Evolutionary conservation across 2,797 vertebrate species (phyloP).

Genomic region (Rhabdophis nuchalis): DNA sequence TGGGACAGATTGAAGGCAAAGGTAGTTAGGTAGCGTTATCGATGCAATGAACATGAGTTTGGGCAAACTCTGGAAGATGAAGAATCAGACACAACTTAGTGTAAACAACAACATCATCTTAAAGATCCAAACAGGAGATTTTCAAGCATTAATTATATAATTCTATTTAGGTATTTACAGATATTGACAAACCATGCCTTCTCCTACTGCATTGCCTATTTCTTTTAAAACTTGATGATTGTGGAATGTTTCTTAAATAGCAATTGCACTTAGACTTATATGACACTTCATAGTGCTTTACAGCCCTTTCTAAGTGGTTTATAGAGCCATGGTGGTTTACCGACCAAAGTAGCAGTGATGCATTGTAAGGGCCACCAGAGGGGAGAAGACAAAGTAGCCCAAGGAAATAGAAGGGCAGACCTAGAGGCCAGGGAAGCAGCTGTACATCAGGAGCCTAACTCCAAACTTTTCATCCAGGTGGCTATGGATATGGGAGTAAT

Average conservation of each 20-base stretch:
- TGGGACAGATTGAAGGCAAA: not conserved
- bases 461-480: too few relatives aligned
- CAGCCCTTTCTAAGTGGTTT: not conserved
- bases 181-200: not conserved
- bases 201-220: not conserved
- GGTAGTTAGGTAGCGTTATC: not conserved
- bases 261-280: not conserved
- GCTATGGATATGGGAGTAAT: too few relatives aligned
- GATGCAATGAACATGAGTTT: not conserved
- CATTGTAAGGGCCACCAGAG: too few relatives aligned
- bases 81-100: not conserved
- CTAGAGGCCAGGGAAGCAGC: too few relatives aligned
- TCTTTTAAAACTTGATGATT: not conserved
- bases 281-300: too few relatives aligned
- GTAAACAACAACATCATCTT: not conserved
- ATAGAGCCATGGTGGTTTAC: too few relatives aligned
- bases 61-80: not conserved
- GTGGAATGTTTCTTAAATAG: not conserved
- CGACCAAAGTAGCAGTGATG: too few relatives aligned
- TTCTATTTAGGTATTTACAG: not conserved
- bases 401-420: too few relatives aligned
- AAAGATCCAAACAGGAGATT: not conserved
- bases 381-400: too few relatives aligned
- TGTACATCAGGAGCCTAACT: too few relatives aligned
- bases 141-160: not conserved